Conservation (phyloP, 2,888 invertebrate genomes). For the Dasysyrphus tricinctus region DNA sequence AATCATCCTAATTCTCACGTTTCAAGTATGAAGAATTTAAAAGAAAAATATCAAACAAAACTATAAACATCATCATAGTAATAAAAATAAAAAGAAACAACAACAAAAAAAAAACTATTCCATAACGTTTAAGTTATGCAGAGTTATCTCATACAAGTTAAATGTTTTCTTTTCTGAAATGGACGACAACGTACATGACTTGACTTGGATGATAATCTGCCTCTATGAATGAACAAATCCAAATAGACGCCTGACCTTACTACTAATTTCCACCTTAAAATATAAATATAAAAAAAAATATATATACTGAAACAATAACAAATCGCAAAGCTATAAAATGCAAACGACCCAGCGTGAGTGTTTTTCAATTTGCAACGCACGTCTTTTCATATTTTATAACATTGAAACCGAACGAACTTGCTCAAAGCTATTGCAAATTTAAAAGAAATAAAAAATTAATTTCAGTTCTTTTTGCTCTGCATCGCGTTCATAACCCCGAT, state of each 20-base stretch:
- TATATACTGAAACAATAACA: constrained; percentile 17
- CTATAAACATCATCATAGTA: neutral
- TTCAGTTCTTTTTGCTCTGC: constrained; percentile 1
- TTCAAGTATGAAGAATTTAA: neutral
- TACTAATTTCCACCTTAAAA: constrained; percentile 57
- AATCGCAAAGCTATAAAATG: constrained; percentile 15
- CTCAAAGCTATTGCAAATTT: neutral
- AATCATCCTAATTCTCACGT: constrained; percentile 2
- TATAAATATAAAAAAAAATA: no score
- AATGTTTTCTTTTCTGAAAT: constrained; percentile 24
- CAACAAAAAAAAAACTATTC: constrained; percentile 18
- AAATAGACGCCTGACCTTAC: constrained; percentile 63
- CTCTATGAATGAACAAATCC: constrained; percentile 50
- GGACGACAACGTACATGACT: constrained; percentile 6
- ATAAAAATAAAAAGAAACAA: constrained; percentile 1
- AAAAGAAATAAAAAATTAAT: neutral
- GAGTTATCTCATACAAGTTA: constrained; percentile 46
- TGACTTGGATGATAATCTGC: constrained; percentile 22
- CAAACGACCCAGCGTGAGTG: constrained; percentile 25
- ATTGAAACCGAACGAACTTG: constrained; percentile 61
- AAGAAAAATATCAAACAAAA: neutral
- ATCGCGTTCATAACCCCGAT: constrained; percentile 13
- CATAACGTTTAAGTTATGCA: constrained; percentile 46
- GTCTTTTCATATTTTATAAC: constrained; percentile 45
- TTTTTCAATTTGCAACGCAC: constrained; percentile 61